Evolutionary conservation across 2,888 invertebrate genomes (phyloP).

Genomic region (Synanthedon formicaeformis): DNA sequence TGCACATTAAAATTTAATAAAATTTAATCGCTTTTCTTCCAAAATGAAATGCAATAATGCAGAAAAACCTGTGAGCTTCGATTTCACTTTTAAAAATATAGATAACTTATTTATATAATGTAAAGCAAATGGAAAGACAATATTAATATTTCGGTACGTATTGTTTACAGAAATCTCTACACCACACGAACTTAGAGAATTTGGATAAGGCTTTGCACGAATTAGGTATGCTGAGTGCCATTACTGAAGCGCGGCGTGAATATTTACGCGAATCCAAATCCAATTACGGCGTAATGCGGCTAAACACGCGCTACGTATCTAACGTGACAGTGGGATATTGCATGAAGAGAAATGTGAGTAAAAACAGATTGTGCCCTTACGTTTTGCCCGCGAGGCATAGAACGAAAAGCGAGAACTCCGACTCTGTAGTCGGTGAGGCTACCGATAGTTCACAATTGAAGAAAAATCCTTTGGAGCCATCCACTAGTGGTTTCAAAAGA

Average conservation of each 20-base stretch:
- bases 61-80: constrained; percentile 39
- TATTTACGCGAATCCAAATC: constrained; percentile 66
- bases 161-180: constrained; percentile 54
- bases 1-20: constrained; percentile 28
- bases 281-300: constrained; percentile 61
- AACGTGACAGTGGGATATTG: constrained; percentile 74
- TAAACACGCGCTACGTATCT: constrained; percentile 73
- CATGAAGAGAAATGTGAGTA: constrained; percentile 63
- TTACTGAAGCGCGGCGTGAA: constrained; percentile 69
- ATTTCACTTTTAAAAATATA: constrained; percentile 3
- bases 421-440: constrained; percentile 45
- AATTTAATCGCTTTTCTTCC: constrained; percentile 25
- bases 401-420: constrained; percentile 75
- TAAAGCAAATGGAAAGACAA: too few species aligned
- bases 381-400: constrained; percentile 68
- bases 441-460: constrained; percentile 43
- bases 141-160: neutral
- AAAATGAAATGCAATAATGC: constrained; percentile 58
- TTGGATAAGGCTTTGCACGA: constrained; percentile 72
- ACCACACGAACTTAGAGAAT: constrained; percentile 62
- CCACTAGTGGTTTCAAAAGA: constrained; percentile 40
- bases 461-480: constrained; percentile 47
- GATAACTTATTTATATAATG: neutral
- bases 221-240: constrained; percentile 72
- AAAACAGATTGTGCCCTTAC: constrained; percentile 73